Conservation (phyloP, 2,888 invertebrate genomes). For the Mylabris sibirica region DNA sequence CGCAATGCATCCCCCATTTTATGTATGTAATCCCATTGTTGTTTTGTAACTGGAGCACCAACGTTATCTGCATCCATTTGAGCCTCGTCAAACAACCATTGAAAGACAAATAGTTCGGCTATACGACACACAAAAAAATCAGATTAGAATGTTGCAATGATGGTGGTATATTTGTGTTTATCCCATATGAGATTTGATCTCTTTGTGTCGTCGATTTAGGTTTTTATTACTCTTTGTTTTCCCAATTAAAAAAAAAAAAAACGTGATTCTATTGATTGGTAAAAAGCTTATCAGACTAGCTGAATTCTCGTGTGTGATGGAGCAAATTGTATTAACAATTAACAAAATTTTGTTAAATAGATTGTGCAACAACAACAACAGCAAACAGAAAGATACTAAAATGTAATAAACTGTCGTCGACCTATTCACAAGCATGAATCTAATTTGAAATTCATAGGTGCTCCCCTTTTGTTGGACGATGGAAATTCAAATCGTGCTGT, state of each 20-base stretch:
- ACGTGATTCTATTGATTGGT: not conserved
- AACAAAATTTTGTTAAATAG: not conserved
- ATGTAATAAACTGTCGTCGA: not conserved
- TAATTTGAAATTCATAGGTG: not conserved
- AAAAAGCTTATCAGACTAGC: too few relatives aligned
- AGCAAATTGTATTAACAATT: not conserved
- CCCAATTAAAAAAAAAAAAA: not conserved
- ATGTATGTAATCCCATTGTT: slow-evolving; percentile 94
- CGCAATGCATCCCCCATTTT: slow-evolving; percentile 86
- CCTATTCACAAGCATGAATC: not conserved
- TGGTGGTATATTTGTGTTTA: not conserved
- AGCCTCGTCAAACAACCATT: slow-evolving; percentile 95
- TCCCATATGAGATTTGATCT: not conserved
- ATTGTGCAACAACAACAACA: not conserved
- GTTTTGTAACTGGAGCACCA: slow-evolving; percentile 84
- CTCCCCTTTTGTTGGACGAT: not conserved
- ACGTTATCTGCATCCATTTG: slow-evolving; percentile 94
- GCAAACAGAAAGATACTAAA: too few relatives aligned
- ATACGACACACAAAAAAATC: slow-evolving; percentile 40
- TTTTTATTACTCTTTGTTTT: not conserved
- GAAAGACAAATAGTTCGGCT: slow-evolving; percentile 92
- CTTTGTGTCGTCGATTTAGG: not conserved
- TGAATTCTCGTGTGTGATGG: not conserved
- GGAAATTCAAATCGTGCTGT: slow-evolving; percentile 5
- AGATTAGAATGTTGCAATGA: not conserved